phyloP scores from a whole-genome alignment of 2,888 invertebrate species.

The Gastrophysa polygoni region DNA sequence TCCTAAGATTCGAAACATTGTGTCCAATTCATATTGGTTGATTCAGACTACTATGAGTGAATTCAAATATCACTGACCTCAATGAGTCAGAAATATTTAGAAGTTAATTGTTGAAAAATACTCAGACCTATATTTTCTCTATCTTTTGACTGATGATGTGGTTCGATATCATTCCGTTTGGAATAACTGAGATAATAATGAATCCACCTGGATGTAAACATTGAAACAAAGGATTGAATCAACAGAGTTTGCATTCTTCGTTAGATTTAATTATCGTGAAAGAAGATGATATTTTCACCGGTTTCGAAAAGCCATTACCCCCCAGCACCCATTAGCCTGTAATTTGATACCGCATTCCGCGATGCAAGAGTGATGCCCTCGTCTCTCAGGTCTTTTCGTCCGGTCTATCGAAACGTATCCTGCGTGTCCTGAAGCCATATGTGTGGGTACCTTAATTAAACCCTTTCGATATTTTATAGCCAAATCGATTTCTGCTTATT shows the following conservation, averaged over 20 bases:
- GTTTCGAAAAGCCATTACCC: background rate
- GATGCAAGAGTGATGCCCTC: background rate
- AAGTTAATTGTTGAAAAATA: too few species aligned
- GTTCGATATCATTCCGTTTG: too few species aligned
- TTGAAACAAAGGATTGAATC: too few species aligned
- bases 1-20: too few species aligned
- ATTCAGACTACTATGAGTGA: too few species aligned
- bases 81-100: too few species aligned
- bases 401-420: background rate
- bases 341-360: background rate
- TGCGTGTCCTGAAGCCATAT: constrained; percentile 1
- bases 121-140: too few species aligned
- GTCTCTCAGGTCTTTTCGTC: background rate
- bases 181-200: too few species aligned
- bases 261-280: background rate
- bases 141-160: too few species aligned
- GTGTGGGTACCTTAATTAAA: constrained; percentile 1
- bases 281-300: background rate
- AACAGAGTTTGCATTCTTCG: background rate
- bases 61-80: too few species aligned
- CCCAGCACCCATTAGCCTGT: background rate
- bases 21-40: too few species aligned
- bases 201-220: too few species aligned
- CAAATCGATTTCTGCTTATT: constrained; percentile 1
- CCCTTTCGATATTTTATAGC: constrained; percentile 1